Percentiles rank a stretch among this genome's conserved stretches.
Conservation (phyloP, 2,888 invertebrate genomes). For the Coelinius sp. region DNA sequence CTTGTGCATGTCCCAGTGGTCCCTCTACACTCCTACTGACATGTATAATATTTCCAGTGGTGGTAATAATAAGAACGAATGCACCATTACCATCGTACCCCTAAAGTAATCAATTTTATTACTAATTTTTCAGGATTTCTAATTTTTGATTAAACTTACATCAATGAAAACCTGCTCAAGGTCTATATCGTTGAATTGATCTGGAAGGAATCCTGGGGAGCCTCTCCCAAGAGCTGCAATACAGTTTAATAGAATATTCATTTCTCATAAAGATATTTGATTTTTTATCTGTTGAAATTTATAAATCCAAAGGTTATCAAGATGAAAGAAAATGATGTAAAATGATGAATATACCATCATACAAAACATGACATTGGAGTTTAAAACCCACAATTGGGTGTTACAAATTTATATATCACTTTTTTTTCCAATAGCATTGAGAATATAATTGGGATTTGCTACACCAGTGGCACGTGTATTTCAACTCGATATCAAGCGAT, state of each 20-base stretch:
- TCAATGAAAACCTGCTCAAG: conserved; percentile 68
- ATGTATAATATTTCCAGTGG: conserved; percentile 87
- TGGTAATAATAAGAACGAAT: conserved; percentile 85
- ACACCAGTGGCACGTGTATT: not conserved
- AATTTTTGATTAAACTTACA: conserved; percentile 65
- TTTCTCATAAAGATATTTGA: not conserved
- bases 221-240: conserved; percentile 63
- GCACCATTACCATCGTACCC: conserved; percentile 77
- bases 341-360: not conserved
- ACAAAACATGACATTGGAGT: not conserved
- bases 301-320: not conserved
- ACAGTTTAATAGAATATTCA: conserved; percentile 31
- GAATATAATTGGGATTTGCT: not conserved
- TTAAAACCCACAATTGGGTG: not conserved
- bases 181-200: conserved; percentile 61
- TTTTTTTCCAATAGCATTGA: not conserved
- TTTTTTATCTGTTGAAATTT: conserved; percentile 44
- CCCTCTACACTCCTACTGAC: conserved; percentile 88
- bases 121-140: not conserved
- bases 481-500: not conserved
- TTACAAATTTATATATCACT: not conserved
- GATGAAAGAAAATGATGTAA: not conserved
- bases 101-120: conserved; percentile 61
- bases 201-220: conserved; percentile 56
- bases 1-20: conserved; percentile 88